These are phyloP conservation scores for Podarcis raffonei DNA, from an alignment of 2,113 vertebrate species.

Conservation along the genomic window DNA sequence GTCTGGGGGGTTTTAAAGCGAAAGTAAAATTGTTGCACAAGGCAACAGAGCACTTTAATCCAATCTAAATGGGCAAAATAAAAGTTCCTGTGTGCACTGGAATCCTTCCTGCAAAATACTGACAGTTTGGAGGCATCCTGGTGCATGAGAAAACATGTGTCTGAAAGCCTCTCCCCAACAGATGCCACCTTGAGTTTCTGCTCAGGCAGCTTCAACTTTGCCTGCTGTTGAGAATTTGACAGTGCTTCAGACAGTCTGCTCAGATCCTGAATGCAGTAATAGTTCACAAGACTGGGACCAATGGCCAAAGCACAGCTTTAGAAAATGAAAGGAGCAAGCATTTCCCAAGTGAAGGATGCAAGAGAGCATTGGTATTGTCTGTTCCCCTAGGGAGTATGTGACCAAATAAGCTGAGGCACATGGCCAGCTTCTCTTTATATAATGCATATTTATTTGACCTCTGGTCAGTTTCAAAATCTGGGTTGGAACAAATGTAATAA, in stretches of 20 bases:
- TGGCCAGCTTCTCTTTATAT: not conserved
- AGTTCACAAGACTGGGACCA: not conserved
- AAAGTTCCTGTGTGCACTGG: no score
- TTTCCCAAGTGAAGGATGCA: not conserved
- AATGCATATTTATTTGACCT: not conserved
- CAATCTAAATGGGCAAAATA: no score
- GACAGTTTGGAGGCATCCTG: no score
- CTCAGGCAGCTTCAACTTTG: not conserved
- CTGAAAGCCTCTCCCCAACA: not conserved
- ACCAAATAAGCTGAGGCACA: not conserved
- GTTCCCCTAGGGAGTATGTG: not conserved
- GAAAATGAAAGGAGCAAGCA: not conserved
- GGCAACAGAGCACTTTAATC: no score
- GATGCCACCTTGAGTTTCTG: not conserved
- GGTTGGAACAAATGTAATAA: accelerated
- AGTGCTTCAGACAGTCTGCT: not conserved
- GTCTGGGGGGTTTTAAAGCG: no score
- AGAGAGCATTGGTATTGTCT: not conserved
- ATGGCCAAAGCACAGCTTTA: not conserved
- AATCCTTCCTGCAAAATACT: no score
- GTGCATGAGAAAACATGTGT: not conserved
- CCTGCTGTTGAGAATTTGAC: not conserved
- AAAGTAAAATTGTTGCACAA: no score
- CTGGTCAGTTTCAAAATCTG: not conserved
- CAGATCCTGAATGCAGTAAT: not conserved